These are phyloP conservation scores for Limonius californicus DNA, from an alignment of 1,140 invertebrate genomes.

Conservation along the genomic window DNA sequence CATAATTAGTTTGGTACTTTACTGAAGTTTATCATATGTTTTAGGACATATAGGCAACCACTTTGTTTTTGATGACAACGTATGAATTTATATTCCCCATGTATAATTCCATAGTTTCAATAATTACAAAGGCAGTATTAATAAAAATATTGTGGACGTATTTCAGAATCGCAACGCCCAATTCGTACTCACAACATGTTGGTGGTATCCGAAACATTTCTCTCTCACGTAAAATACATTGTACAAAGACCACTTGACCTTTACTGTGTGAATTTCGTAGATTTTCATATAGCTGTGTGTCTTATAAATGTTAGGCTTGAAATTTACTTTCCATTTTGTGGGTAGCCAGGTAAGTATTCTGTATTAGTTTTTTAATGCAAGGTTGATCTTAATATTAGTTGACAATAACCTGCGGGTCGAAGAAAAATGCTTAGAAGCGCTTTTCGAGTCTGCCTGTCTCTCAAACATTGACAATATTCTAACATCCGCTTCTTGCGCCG, in stretches of 20 bases:
- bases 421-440: neutral
- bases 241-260: neutral
- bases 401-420: neutral
- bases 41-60: too few relatives aligned
- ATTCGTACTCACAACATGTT: neutral
- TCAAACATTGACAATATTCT: constrained; percentile 35
- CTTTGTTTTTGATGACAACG: too few relatives aligned
- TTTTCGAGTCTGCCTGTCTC: neutral
- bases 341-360: constrained; percentile 28
- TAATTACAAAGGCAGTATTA: too few relatives aligned
- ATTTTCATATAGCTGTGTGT: constrained; percentile 17
- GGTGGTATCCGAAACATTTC: neutral
- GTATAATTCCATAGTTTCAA: too few relatives aligned
- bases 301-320: constrained; percentile 15
- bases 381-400: constrained; percentile 2
- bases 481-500: constrained; percentile 9
- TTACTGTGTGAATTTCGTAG: constrained; percentile 17
- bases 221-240: constrained; percentile 2
- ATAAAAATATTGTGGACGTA: too few relatives aligned
- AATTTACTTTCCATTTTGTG: constrained; percentile 10
- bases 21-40: too few relatives aligned
- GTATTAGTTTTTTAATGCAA: constrained; percentile 26
- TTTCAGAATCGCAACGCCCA: too few relatives aligned
- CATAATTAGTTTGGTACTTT: too few relatives aligned
- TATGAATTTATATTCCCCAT: too few relatives aligned